These are phyloP conservation scores for Microctonus aethiopoides DNA, from an alignment of 2,888 invertebrate species.

Conservation along the genomic window DNA sequence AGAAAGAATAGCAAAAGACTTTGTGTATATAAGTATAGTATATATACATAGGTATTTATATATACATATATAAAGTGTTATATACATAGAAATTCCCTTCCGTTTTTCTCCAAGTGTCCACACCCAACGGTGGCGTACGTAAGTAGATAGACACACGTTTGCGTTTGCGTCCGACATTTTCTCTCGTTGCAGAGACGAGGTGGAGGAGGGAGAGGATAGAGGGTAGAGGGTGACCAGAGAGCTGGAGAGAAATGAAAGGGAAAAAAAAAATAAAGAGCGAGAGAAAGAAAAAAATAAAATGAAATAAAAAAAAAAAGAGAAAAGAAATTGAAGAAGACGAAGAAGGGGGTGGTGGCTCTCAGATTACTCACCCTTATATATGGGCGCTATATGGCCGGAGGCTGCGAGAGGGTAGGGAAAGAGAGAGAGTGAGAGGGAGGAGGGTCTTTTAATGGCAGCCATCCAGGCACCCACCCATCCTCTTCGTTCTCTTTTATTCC, in stretches of 20 bases:
- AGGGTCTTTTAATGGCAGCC: conserved; percentile 66
- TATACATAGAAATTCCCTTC: conserved; percentile 24
- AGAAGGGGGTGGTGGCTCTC: conserved; percentile 44
- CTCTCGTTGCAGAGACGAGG: too few species aligned
- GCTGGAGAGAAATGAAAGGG: conserved; percentile 14
- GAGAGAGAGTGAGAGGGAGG: conserved; percentile 49
- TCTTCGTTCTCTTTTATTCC: conserved; percentile 33
- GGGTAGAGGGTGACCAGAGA: conserved; percentile 26
- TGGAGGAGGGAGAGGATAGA: too few species aligned
- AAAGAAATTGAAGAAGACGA: conserved; percentile 21
- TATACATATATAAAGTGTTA: conserved; percentile 7
- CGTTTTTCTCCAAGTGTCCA: conserved; percentile 32
- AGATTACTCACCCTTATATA: conserved; percentile 64
- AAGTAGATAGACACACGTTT: conserved; percentile 30
- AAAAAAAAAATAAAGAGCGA: neutral
- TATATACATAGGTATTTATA: conserved; percentile 7
- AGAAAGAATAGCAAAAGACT: conserved; percentile 34
- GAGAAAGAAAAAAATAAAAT: conserved; percentile 35
- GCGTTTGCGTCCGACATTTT: conserved; percentile 27
- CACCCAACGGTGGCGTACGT: conserved; percentile 32
- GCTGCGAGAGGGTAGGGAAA: conserved; percentile 51
- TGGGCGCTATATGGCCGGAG: conserved; percentile 51
- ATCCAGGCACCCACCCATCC: conserved; percentile 52
- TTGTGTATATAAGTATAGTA: conserved; percentile 33
- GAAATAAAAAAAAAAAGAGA: conserved; percentile 37